A percentile compares a stretch with the other conserved stretches of the same genome.
Evolutionary conservation across 2,888 invertebrate genomes (phyloP).

Genomic region (Orchesella flavescens): DNA sequence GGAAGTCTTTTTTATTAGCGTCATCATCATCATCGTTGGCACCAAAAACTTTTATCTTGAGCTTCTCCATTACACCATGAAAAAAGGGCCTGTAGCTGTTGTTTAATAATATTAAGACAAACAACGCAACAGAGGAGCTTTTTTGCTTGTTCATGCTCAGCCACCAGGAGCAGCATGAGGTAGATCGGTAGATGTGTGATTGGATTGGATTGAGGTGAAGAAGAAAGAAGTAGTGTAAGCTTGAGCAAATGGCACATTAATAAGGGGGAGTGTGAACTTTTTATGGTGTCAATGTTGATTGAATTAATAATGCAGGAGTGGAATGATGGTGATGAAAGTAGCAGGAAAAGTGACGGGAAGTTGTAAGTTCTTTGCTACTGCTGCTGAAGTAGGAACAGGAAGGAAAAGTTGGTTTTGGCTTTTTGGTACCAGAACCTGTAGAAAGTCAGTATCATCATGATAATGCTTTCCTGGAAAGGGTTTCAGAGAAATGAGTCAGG

Average conservation of each 20-base stretch:
- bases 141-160: constrained; percentile 20
- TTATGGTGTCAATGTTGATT: constrained; percentile 53
- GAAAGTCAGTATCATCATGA: not conserved
- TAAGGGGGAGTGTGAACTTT: constrained; percentile 50
- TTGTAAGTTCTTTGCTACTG: not conserved
- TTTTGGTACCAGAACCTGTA: not conserved
- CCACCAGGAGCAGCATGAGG: not conserved
- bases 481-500: constrained; percentile 34
- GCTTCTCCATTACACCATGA: not conserved
- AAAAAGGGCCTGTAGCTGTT: not conserved
- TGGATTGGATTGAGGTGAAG: no score
- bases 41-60: no score
- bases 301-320: constrained; percentile 53
- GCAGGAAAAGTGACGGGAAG: constrained; percentile 1
- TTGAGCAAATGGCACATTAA: not conserved
- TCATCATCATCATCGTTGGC: no score
- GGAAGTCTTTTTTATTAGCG: not conserved
- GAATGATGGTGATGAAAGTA: constrained; percentile 6
- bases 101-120: constrained; percentile 18
- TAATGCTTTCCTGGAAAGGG: not conserved
- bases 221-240: no score
- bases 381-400: not conserved
- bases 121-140: not conserved
- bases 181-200: no score
- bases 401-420: not conserved